Conservation (phyloP, 1,140 invertebrate genomes). For the Megalopta genalis region DNA sequence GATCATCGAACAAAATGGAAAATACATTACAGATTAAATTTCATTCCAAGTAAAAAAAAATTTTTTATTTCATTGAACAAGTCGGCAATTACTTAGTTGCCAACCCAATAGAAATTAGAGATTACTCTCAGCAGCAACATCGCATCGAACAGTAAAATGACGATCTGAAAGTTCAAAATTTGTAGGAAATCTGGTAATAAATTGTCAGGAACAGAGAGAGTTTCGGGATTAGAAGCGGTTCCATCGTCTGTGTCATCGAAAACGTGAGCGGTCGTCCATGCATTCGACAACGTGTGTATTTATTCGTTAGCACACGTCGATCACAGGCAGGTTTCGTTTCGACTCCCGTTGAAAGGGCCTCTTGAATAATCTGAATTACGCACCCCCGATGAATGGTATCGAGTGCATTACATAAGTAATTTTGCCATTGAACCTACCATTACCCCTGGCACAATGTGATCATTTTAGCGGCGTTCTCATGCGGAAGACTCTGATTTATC, state of each 20-base stretch:
- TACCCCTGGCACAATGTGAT: not conserved
- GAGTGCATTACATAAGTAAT: not conserved
- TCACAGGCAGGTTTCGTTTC: not conserved
- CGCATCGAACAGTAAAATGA: no score
- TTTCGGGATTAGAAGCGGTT: not conserved
- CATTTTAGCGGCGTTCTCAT: not conserved
- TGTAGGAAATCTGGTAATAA: no score
- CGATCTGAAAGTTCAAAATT: no score
- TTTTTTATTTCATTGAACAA: no score
- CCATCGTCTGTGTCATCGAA: not conserved
- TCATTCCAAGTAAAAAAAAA: no score
- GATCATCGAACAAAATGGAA: no score
- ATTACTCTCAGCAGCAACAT: no score
- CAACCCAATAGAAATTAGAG: no score
- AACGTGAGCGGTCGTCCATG: not conserved
- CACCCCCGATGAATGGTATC: not conserved
- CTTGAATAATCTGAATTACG: constrained; percentile 26
- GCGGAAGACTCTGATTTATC: not conserved
- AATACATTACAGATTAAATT: no score
- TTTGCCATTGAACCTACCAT: not conserved
- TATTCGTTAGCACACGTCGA: not conserved
- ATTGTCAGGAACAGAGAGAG: no score
- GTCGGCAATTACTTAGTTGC: no score
- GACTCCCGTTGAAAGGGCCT: not conserved
- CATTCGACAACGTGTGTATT: not conserved